Evolutionary conservation across 1,140 invertebrate species (phyloP).

Genomic region (Globodera ellingtonae): DNA sequence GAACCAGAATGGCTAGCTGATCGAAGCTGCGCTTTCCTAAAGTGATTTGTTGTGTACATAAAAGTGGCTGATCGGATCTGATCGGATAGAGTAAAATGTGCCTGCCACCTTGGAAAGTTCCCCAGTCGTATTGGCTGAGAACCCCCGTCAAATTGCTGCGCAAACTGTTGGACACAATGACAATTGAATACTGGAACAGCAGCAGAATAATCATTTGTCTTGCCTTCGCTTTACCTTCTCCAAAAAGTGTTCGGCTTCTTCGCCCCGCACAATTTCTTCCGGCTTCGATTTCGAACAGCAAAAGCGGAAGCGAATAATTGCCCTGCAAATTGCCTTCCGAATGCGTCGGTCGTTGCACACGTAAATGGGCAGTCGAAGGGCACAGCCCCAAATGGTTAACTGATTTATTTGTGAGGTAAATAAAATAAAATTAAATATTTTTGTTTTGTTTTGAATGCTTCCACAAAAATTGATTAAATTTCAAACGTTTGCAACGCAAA

Average conservation of each 20-base stretch:
- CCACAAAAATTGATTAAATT: neutral
- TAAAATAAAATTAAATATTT: constrained; percentile 17
- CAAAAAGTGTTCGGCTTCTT: neutral
- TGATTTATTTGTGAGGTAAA: constrained; percentile 6
- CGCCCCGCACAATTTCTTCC: constrained; percentile 7
- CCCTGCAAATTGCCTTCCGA: constrained; percentile 15
- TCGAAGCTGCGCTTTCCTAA: constrained; percentile 53
- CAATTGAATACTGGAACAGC: constrained; percentile 56
- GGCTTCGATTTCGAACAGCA: constrained; percentile 13
- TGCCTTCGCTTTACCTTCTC: too few relatives aligned
- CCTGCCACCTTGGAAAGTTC: constrained; percentile 26
- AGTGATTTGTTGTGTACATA: neutral
- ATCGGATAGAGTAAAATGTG: neutral
- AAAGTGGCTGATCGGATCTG: neutral
- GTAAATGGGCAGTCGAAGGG: constrained; percentile 54
- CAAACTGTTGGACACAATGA: constrained; percentile 59
- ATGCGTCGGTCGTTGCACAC: constrained; percentile 15
- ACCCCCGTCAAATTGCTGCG: constrained; percentile 53
- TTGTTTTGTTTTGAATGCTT: constrained; percentile 4
- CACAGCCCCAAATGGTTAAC: constrained; percentile 57
- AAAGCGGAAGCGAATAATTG: constrained; percentile 25
- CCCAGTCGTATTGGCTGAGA: constrained; percentile 40
- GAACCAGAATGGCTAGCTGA: constrained; percentile 51
- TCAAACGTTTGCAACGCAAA: too few relatives aligned
- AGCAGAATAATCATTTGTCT: neutral